Evolutionary conservation across 1,140 invertebrate species (phyloP), one percentile per base, ranked within the genome.

Genomic region (Drosophila asahinai): DNA sequence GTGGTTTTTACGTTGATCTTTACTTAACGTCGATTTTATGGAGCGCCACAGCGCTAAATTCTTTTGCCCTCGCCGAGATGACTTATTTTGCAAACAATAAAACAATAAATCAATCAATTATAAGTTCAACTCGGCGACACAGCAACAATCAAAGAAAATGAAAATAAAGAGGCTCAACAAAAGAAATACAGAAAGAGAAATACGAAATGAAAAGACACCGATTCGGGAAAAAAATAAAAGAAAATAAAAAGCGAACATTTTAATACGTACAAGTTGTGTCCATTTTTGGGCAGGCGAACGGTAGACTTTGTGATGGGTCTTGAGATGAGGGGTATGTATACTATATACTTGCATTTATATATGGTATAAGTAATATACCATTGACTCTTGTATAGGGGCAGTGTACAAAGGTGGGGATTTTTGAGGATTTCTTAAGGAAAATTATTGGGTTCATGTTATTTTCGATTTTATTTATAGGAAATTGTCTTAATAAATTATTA

Each of bases 51-150:
- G 70, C 70, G 70, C 70, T 73, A 73, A 73, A 62, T 76, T 76
- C 70, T 57, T 55, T 25, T 62, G 43, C 47, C 36, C 52, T 45
- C 42, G 64, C 55, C 36, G 33, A 67, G 74, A 59, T 73, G 84
- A 81, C 81, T 89, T 87, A 89, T 89, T 90, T 90, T 90, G 86
- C 86, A 90, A 90, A 90, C 86, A 90, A 90, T 90, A 90, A 90
- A 84, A 77, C 86, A 90, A 90, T 90, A 90, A 90, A 90, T 90
- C 86, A 90, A 90, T 90, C 86, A 90, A 82, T 90, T 90, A 90
- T 90, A 81, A 72, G 65, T 90, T 89, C 52, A 80, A 72, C 73
- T 72, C 72, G 61, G 59, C 60, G 61, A 81, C 72, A 83, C 72
- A 83, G 64, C 57, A 74, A 48, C 42, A 61, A 58, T 57, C 55